Conservation (phyloP, 2,113 vertebrate species). For the Coregonus clupeaformis region DNA sequence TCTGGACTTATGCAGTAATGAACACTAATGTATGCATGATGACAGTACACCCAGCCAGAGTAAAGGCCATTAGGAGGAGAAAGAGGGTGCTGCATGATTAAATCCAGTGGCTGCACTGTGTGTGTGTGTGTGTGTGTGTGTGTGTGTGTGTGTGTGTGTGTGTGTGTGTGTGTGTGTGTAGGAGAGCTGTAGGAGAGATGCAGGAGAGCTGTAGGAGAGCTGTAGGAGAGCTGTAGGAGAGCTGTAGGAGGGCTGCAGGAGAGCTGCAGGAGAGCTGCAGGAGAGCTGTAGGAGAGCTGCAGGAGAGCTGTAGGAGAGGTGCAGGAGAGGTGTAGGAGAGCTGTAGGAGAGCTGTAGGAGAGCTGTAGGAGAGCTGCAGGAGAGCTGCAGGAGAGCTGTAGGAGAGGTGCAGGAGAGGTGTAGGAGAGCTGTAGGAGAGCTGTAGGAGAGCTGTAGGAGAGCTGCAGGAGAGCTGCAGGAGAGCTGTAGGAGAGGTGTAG, state of each 20-base stretch:
- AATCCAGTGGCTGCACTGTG: no score
- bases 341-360: constrained; percentile 44
- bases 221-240: constrained; percentile 45
- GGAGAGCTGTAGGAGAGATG: constrained; percentile 50
- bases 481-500: constrained; percentile 50
- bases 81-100: no score
- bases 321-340: no score
- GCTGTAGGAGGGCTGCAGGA: no score
- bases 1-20: constrained; percentile 14
- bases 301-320: constrained; percentile 47
- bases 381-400: constrained; percentile 45
- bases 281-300: no score
- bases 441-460: constrained; percentile 45
- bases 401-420: constrained; percentile 52
- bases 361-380: constrained; percentile 50
- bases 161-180: constrained; percentile 2
- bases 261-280: constrained; percentile 49
- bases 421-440: constrained; percentile 46
- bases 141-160: no score
- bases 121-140: no score
- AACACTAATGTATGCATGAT: constrained; percentile 6
- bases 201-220: constrained; percentile 44
- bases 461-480: no score
- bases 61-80: no score
- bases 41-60: no score